Evolutionary conservation across 2,888 invertebrate genomes (phyloP).

Genomic region (Agonopterix subpropinquella): DNA sequence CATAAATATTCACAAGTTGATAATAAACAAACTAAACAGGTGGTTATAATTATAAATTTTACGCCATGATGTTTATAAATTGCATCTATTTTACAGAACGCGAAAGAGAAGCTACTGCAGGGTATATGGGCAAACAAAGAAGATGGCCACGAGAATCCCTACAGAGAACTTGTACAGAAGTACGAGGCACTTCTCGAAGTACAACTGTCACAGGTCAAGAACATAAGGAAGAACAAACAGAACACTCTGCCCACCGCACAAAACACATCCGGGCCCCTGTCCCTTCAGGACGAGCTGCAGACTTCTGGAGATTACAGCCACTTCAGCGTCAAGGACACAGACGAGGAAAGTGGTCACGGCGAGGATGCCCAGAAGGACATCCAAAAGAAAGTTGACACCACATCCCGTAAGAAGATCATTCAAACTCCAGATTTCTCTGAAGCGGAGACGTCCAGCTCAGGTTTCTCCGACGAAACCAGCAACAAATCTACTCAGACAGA

Average conservation of each 20-base stretch:
- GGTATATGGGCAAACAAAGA: constrained; percentile 72
- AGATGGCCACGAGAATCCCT: constrained; percentile 79
- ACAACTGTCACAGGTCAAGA: constrained; percentile 79
- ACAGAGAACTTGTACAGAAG: constrained; percentile 88
- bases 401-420: constrained; percentile 75
- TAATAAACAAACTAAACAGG: too few species aligned
- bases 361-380: constrained; percentile 70
- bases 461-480: constrained; percentile 89
- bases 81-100: constrained; percentile 46
- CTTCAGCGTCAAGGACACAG: constrained; percentile 78
- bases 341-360: constrained; percentile 79
- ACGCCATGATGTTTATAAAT: not conserved
- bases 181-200: constrained; percentile 89
- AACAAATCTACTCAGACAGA: constrained; percentile 91
- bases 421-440: constrained; percentile 90
- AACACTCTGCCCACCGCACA: constrained; percentile 33
- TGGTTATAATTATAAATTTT: too few species aligned
- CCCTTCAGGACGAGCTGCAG: constrained; percentile 84
- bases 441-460: constrained; percentile 89
- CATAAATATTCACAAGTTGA: too few species aligned
- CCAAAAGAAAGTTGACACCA: constrained; percentile 57
- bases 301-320: constrained; percentile 83
- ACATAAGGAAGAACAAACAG: constrained; percentile 59
- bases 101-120: constrained; percentile 69
- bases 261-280: constrained; percentile 60